Evolutionary conservation across 2,797 vertebrate species (phyloP).

Genomic region (Pangasius djambal): DNA sequence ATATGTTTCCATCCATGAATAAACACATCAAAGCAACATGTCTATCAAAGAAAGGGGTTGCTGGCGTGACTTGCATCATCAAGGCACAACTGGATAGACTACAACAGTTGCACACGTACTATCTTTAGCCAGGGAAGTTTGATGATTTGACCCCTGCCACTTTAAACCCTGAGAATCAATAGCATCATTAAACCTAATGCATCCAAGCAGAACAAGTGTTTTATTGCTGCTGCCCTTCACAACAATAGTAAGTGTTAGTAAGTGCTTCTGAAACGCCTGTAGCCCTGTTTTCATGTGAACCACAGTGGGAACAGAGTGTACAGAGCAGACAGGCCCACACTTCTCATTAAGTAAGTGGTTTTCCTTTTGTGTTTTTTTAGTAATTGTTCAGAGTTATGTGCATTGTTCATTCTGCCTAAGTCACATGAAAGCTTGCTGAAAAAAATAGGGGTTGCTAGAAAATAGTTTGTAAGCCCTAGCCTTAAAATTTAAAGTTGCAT

Average conservation of each 20-base stretch:
- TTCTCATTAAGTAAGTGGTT: background rate
- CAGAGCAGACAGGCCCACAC: background rate
- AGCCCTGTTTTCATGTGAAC: background rate
- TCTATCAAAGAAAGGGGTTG: background rate
- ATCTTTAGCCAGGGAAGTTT: background rate
- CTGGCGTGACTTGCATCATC: background rate
- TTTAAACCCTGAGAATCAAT: constrained; percentile 11
- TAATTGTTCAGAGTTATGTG: background rate
- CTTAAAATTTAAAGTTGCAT: background rate
- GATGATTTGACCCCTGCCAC: constrained; percentile 5
- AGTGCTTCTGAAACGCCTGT: background rate
- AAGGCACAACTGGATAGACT: background rate
- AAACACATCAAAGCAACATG: constrained; percentile 9
- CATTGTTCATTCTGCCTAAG: background rate
- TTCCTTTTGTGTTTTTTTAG: background rate
- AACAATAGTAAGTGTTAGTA: background rate
- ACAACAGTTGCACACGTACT: background rate
- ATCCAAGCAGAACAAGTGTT: background rate
- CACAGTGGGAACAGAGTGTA: background rate
- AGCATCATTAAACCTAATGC: constrained; percentile 24
- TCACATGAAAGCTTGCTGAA: background rate
- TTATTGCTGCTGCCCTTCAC: background rate
- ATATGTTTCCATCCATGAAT: background rate
- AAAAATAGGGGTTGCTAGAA: background rate
- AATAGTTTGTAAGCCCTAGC: background rate